Conservation (phyloP, 2,797 vertebrate genomes). For the Synanceia verrucosa region DNA sequence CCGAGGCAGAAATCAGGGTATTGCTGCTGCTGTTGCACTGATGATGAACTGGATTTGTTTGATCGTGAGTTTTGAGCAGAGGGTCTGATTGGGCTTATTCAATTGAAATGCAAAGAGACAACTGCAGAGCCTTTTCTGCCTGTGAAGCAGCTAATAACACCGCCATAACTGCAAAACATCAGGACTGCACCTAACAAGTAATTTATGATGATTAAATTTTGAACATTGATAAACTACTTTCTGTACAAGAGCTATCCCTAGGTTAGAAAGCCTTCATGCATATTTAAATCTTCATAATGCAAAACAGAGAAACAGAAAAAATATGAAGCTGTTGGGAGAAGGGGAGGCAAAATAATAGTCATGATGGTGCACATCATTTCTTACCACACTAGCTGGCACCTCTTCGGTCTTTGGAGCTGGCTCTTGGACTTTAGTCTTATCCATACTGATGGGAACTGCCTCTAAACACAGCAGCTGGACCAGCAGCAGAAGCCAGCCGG, state of each 20-base stretch:
- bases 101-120: not conserved
- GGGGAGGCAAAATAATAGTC: not conserved
- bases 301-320: not conserved
- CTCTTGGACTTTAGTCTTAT: constrained; percentile 90
- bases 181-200: not conserved
- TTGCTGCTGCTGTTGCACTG: not conserved
- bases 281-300: not conserved
- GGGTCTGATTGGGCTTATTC: not conserved
- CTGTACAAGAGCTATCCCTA: not conserved
- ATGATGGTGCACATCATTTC: constrained; percentile 35
- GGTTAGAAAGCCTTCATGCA: not conserved
- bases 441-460: constrained; percentile 93
- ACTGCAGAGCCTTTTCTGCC: too few species aligned
- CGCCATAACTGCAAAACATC: not conserved
- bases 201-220: not conserved
- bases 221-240: not conserved
- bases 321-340: not conserved
- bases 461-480: constrained; percentile 81
- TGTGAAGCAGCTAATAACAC: constrained; percentile 1
- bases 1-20: not conserved
- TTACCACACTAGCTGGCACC: constrained; percentile 89
- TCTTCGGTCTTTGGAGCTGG: constrained; percentile 80
- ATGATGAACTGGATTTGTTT: not conserved
- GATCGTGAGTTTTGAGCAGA: not conserved
- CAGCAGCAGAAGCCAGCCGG: constrained; percentile 80